These are phyloP conservation scores for Percopsis transmontana DNA, from an alignment of 2,113 vertebrate genomes.

Conservation along the genomic window DNA sequence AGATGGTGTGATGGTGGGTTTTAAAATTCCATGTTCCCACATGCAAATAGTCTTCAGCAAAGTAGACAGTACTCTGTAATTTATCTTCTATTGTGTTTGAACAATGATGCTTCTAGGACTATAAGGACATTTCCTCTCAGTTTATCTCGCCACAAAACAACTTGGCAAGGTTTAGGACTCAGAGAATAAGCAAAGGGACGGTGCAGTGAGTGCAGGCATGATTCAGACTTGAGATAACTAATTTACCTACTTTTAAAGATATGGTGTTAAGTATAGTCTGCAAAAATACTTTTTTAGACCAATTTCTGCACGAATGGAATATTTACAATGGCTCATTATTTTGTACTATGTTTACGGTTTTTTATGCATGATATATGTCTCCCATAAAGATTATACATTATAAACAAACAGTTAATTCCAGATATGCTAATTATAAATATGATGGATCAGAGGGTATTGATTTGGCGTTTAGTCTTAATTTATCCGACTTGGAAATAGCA, in stretches of 20 bases:
- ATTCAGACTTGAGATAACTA: constrained; percentile 50
- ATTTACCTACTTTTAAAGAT: constrained; percentile 48
- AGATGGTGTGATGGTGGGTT: background rate
- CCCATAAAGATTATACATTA: background rate
- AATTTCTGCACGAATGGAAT: constrained; percentile 49
- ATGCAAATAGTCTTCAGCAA: background rate
- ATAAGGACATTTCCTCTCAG: constrained; percentile 11
- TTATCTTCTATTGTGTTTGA: constrained; percentile 5
- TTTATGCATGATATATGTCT: background rate
- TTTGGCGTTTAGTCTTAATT: background rate
- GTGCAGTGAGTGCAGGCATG: constrained; percentile 19
- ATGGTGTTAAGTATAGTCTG: constrained; percentile 28
- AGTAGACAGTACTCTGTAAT: background rate
- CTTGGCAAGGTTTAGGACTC: constrained; percentile 26
- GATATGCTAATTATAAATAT: background rate
- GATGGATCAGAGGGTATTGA: background rate
- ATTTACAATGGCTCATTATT: constrained; percentile 11
- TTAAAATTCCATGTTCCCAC: background rate
- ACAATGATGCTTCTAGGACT: constrained; percentile 7
- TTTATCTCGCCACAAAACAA: constrained; percentile 27
- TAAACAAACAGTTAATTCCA: background rate
- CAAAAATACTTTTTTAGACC: constrained; percentile 41
- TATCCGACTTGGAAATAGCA: background rate
- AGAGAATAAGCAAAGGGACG: constrained; percentile 19
- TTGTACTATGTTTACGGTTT: background rate